phyloP scores from a whole-genome alignment of 2,113 vertebrate genomes.

The Arvicanthis niloticus region DNA sequence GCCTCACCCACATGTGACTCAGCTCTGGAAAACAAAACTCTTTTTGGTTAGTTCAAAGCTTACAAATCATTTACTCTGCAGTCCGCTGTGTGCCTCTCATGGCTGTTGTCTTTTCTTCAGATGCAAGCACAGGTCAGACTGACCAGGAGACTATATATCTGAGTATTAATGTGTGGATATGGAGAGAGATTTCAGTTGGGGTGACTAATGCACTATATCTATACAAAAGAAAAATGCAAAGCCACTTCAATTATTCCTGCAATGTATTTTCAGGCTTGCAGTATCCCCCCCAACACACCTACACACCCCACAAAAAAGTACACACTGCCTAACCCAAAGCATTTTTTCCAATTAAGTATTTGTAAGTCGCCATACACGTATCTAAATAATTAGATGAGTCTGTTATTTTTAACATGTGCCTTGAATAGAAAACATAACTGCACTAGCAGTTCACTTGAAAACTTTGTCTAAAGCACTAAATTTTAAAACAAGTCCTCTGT shows the following conservation, averaged over 20 bases:
- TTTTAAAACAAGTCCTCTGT: slow-evolving; percentile 40
- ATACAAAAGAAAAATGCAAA: background rate
- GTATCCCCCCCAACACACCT: background rate
- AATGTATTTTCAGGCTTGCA: background rate
- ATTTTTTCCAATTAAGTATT: background rate
- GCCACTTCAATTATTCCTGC: background rate
- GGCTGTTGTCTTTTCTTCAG: slow-evolving; percentile 33
- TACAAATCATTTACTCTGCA: slow-evolving; percentile 25
- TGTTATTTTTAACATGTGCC: background rate
- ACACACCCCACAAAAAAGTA: background rate
- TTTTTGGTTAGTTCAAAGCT: slow-evolving; percentile 28
- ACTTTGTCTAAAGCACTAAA: slow-evolving; percentile 65
- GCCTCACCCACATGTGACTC: background rate
- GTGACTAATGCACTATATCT: background rate
- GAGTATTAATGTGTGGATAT: background rate
- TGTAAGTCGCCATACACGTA: background rate
- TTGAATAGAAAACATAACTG: background rate
- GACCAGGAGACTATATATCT: slow-evolving; percentile 28
- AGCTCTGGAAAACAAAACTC: background rate
- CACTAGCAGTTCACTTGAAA: background rate
- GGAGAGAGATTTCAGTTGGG: background rate
- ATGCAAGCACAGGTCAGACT: background rate
- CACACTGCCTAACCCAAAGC: background rate
- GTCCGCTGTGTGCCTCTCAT: background rate
- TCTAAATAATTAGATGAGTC: background rate